Percentiles rank a stretch among this genome's conserved stretches.
Conservation (phyloP, 2,888 invertebrate genomes). For the Hemicrepidius hirtus region DNA sequence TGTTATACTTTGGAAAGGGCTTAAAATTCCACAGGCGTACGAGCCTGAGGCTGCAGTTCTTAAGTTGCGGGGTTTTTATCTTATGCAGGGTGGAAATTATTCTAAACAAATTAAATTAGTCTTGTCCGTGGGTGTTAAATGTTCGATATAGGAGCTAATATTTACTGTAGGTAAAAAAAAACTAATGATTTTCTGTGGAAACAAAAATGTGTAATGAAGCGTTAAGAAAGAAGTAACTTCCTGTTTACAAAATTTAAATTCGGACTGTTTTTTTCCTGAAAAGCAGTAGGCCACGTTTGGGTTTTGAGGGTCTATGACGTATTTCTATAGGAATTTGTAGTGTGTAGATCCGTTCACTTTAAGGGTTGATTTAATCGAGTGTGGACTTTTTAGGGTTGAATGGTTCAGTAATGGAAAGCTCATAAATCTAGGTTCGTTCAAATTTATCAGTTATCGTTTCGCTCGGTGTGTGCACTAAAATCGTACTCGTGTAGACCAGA, state of each 20-base stretch:
- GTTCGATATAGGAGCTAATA: too few species aligned
- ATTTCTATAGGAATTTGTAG: constrained; percentile 27
- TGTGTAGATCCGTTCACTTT: constrained; percentile 30
- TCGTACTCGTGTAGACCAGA: constrained; percentile 5
- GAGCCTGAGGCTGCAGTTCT: too few species aligned
- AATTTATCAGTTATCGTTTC: constrained; percentile 42
- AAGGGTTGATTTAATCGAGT: constrained; percentile 40
- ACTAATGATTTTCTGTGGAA: neutral
- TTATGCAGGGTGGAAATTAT: too few species aligned
- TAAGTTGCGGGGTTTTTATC: too few species aligned
- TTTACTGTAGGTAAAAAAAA: too few species aligned
- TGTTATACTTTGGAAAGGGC: too few species aligned
- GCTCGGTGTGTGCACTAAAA: constrained; percentile 22
- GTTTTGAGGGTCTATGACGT: constrained; percentile 10
- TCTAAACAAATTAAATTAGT: too few species aligned
- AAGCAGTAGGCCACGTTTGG: neutral
- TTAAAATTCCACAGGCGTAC: too few species aligned
- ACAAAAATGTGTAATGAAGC: neutral
- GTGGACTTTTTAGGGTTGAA: constrained; percentile 41
- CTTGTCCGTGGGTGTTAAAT: too few species aligned
- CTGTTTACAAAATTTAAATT: neutral
- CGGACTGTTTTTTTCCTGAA: neutral
- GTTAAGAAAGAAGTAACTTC: too few species aligned
- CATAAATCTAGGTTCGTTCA: constrained; percentile 37
- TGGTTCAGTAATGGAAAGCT: constrained; percentile 36